phyloP scores from a whole-genome alignment of 2,888 invertebrate species.

The Nebria brevicollis region DNA sequence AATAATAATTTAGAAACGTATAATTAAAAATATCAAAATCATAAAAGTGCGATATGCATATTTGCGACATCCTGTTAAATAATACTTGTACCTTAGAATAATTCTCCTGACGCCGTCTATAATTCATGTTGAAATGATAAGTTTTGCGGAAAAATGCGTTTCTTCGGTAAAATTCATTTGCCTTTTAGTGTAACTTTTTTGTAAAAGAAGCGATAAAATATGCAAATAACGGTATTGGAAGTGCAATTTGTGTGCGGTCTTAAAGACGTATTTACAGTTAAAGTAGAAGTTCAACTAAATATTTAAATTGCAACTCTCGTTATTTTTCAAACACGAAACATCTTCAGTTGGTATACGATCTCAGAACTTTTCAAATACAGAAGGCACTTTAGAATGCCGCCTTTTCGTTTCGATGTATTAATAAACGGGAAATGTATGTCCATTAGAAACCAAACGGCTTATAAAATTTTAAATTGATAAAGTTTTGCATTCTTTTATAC shows the following conservation, averaged over 20 bases:
- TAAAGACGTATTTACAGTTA: background rate
- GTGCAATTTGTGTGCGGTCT: background rate
- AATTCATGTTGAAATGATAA: background rate
- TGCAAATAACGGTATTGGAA: background rate
- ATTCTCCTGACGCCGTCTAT: background rate
- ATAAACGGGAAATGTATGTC: background rate
- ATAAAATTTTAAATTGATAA: too few species aligned
- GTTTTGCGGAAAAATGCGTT: background rate
- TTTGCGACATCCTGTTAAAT: too few species aligned
- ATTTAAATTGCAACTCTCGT: conserved; percentile 12
- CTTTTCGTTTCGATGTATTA: background rate
- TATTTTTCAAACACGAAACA: conserved; percentile 9
- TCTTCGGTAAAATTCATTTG: background rate
- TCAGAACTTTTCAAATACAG: background rate
- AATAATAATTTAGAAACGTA: too few species aligned
- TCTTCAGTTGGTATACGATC: background rate
- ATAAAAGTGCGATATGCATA: too few species aligned
- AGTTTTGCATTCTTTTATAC: too few species aligned
- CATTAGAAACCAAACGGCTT: too few species aligned
- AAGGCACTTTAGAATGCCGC: background rate
- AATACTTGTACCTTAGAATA: too few species aligned
- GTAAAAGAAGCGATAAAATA: background rate
- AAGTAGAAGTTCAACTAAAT: conserved; percentile 4
- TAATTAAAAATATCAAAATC: too few species aligned
- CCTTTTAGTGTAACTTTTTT: background rate